Percentiles rank a stretch among this genome's conserved stretches.
Evolutionary conservation across 92 coral and sea anemone genomes (phyloP).

Genomic region (Nematostella vectensis): DNA sequence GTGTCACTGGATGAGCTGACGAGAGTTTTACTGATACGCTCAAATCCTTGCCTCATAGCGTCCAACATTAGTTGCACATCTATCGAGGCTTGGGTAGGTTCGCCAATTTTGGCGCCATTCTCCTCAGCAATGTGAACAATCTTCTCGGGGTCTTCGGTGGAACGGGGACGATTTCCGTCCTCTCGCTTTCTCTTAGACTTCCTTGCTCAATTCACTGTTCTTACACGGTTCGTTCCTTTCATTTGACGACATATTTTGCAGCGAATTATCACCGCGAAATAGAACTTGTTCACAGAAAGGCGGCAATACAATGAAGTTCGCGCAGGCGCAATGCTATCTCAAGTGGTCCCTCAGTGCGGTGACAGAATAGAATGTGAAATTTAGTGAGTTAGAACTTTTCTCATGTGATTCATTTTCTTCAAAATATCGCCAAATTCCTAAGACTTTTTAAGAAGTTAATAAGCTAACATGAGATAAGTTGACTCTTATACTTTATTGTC

Average conservation of each 20-base stretch:
- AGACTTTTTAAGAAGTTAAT: no score
- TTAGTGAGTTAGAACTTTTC: no score
- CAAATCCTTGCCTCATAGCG: constrained; percentile 21
- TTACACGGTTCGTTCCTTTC: not conserved
- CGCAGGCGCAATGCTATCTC: constrained; percentile 24
- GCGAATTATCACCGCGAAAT: constrained; percentile 20
- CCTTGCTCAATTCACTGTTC: constrained; percentile 11
- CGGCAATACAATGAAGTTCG: constrained; percentile 16
- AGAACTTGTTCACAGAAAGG: constrained; percentile 3
- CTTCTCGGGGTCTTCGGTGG: no score
- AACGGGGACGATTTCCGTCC: not conserved
- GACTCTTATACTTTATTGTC: no score
- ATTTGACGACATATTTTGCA: not conserved
- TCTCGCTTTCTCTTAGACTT: constrained; percentile 1
- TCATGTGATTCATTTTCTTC: no score
- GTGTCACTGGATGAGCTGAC: constrained; percentile 11
- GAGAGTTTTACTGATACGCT: not conserved
- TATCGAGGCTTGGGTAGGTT: constrained; percentile 3
- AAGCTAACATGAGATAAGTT: no score
- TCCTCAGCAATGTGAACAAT: constrained; percentile 5
- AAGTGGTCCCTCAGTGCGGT: constrained; percentile 25
- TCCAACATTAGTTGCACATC: not conserved
- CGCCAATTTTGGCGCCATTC: constrained; percentile 32
- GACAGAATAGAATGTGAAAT: no score
- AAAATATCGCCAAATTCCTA: no score